Conservation (phyloP, 2,888 invertebrate species). For the Choreutis nemorana region DNA sequence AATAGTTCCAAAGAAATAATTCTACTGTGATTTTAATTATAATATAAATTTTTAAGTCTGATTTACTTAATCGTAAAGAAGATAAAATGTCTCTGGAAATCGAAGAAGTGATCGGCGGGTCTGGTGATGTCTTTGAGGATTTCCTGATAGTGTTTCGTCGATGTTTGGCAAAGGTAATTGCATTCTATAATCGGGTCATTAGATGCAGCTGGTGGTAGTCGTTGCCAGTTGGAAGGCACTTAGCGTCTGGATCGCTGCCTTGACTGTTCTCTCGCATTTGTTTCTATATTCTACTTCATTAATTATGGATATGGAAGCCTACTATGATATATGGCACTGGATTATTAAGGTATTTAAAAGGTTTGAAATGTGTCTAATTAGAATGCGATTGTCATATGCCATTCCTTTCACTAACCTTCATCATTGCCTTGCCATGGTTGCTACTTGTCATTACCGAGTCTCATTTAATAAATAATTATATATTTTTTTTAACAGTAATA, state of each 20-base stretch:
- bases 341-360: slow-evolving; percentile 32
- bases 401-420: slow-evolving; percentile 6
- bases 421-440: too few species aligned
- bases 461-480: too few species aligned
- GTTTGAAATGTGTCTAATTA: too few species aligned
- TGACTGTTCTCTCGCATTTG: slow-evolving; percentile 3
- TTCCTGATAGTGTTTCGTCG: slow-evolving; percentile 75
- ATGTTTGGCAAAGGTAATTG: slow-evolving; percentile 74
- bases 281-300: slow-evolving; percentile 5
- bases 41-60: slow-evolving; percentile 22
- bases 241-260: slow-evolving; percentile 16
- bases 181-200: slow-evolving; percentile 46
- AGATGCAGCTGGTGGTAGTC: slow-evolving; percentile 16
- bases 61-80: slow-evolving; percentile 24
- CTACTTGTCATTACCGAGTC: too few species aligned
- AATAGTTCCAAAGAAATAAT: slow-evolving; percentile 44
- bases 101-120: slow-evolving; percentile 66
- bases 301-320: slow-evolving; percentile 33
- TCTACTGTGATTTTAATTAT: slow-evolving; percentile 43
- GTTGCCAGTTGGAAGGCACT: slow-evolving; percentile 23
- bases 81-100: slow-evolving; percentile 71
- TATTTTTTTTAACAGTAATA: too few species aligned
- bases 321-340: slow-evolving; percentile 36
- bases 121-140: slow-evolving; percentile 79
- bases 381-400: slow-evolving; percentile 8